Percentiles rank a stretch among this genome's conserved stretches.
These are phyloP conservation scores for Ostrea denselamellosa DNA, from an alignment of 1,140 invertebrate species.

Conservation along the genomic window DNA sequence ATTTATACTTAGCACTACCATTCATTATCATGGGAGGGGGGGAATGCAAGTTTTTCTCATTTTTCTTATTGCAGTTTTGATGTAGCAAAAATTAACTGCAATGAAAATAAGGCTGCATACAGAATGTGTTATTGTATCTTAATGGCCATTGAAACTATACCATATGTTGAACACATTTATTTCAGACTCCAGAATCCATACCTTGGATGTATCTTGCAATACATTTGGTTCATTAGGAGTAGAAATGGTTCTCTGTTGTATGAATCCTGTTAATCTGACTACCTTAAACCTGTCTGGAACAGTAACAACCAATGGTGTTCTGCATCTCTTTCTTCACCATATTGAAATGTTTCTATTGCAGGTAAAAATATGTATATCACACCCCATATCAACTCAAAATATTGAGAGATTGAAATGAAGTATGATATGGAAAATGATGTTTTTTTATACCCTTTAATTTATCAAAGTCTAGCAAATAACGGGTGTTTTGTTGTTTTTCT, in stretches of 20 bases:
- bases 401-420: too few species aligned
- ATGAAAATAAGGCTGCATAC: too few species aligned
- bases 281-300: conserved; percentile 56
- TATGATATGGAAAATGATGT: background rate
- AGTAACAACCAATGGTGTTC: conserved; percentile 42
- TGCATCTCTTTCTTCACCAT: conserved; percentile 55
- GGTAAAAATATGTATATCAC: conserved; percentile 47
- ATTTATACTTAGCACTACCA: too few species aligned
- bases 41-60: too few species aligned
- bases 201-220: conserved; percentile 64
- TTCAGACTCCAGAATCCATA: conserved; percentile 59
- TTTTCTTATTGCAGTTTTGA: too few species aligned
- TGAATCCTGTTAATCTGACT: conserved; percentile 51
- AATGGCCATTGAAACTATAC: too few species aligned
- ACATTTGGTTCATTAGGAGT: conserved; percentile 63
- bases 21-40: too few species aligned
- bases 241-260: conserved; percentile 61
- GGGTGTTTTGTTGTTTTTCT: too few species aligned
- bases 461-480: too few species aligned
- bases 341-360: conserved; percentile 61
- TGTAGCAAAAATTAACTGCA: too few species aligned
- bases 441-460: background rate
- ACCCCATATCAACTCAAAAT: too few species aligned
- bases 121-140: too few species aligned
- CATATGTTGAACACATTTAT: background rate